Percentiles rank a stretch among this genome's conserved stretches.
Evolutionary conservation across 2,888 invertebrate species (phyloP).

Genomic region (Halocaridina rubra): DNA sequence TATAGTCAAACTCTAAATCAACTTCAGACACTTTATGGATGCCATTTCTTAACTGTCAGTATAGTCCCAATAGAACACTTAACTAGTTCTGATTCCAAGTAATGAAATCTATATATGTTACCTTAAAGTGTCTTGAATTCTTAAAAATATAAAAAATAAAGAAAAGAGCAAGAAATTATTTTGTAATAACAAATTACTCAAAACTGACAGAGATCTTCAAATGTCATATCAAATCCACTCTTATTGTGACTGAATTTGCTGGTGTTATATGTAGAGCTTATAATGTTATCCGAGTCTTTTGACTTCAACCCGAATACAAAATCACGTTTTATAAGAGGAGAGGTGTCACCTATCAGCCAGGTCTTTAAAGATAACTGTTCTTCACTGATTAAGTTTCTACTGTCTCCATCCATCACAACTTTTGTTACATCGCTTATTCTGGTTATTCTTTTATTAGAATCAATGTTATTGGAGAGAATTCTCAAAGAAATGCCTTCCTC

Average conservation of each 20-base stretch:
- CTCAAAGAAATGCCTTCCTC: neutral
- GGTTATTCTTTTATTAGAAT: constrained; percentile 1
- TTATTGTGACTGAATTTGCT: constrained; percentile 22
- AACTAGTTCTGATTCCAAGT: no score
- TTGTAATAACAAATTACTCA: no score
- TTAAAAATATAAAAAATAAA: no score
- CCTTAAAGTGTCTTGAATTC: no score
- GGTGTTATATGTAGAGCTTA: neutral
- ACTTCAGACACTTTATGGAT: no score
- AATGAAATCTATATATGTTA: no score
- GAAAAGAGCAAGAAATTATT: no score
- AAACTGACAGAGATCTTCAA: constrained; percentile 45
- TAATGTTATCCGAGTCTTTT: neutral
- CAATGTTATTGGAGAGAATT: neutral
- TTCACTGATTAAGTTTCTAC: neutral
- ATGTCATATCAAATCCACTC: constrained; percentile 27
- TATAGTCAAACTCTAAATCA: no score
- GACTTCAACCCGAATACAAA: constrained; percentile 37
- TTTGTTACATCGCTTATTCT: neutral
- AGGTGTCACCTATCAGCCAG: constrained; percentile 22
- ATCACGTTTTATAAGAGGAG: neutral
- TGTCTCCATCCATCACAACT: neutral
- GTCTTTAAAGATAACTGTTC: constrained; percentile 18
- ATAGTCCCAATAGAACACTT: no score
- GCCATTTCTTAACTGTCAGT: no score